Percentiles rank a stretch among this genome's conserved stretches.
Evolutionary conservation across 2,113 vertebrate genomes (phyloP).

Genomic region (Daboia siamensis): DNA sequence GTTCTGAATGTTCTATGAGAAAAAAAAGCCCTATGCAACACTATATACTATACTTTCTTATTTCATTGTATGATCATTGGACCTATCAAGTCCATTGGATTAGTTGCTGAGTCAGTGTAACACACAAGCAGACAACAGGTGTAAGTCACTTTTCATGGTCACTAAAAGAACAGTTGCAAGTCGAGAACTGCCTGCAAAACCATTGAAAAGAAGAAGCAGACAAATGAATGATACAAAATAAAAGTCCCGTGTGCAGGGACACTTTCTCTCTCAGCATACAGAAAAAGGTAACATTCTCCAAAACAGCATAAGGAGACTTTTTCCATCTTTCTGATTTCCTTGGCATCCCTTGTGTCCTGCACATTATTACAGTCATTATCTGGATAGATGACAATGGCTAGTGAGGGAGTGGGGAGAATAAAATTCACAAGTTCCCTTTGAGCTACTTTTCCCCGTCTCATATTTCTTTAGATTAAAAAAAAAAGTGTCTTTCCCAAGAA

Average conservation of each 20-base stretch:
- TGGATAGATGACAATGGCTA: neutral
- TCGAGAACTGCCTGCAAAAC: neutral
- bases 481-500: slow-evolving; percentile 6
- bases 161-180: neutral
- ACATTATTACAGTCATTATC: neutral
- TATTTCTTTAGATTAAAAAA: slow-evolving; percentile 13
- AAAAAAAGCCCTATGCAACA: neutral
- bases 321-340: neutral
- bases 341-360: too few species aligned
- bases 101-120: too few species aligned
- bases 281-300: neutral
- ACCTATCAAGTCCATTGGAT: too few species aligned
- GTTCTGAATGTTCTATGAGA: too few species aligned
- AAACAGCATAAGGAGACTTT: neutral
- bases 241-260: neutral
- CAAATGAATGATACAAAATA: neutral
- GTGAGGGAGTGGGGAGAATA: neutral
- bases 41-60: neutral
- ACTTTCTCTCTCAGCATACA: neutral
- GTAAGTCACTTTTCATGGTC: neutral
- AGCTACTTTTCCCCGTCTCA: neutral
- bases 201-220: neutral
- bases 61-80: neutral
- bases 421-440: neutral
- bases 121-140: too few species aligned